Evolutionary conservation across 2,113 vertebrate genomes (phyloP).

Genomic region (Potamarius usumacintae): DNA sequence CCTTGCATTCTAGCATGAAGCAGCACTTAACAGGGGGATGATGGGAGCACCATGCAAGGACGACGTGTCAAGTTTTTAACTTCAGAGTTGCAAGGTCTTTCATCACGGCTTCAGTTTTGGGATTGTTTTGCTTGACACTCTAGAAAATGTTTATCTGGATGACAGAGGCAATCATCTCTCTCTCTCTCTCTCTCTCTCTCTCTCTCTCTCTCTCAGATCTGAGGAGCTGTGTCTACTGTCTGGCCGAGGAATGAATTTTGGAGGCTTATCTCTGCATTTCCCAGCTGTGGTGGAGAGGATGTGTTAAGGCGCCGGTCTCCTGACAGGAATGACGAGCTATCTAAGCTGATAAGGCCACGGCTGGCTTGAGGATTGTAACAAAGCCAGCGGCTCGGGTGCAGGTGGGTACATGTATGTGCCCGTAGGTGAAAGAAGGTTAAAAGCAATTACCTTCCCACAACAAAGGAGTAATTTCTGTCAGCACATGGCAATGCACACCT

Average conservation of each 20-base stretch:
- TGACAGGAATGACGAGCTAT: constrained; percentile 56
- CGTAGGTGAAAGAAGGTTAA: constrained; percentile 35
- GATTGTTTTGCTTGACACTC: constrained; percentile 63
- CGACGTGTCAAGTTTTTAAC: constrained; percentile 42
- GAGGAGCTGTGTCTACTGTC: constrained; percentile 56
- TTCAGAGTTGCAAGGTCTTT: constrained; percentile 65
- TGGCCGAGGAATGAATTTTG: constrained; percentile 63
- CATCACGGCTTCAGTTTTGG: constrained; percentile 64
- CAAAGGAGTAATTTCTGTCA: constrained; percentile 34
- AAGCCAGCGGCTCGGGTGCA: constrained; percentile 56
- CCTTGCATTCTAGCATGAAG: constrained; percentile 38
- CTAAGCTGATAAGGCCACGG: constrained; percentile 64
- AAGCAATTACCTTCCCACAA: constrained; percentile 43
- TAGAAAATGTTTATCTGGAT: constrained; percentile 66
- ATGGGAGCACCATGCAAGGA: constrained; percentile 39
- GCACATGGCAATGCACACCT: constrained; percentile 6
- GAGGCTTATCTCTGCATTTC: constrained; percentile 56
- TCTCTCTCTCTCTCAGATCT: constrained; percentile 29
- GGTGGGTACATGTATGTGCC: constrained; percentile 59
- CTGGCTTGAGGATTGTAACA: constrained; percentile 64
- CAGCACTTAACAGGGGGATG: constrained; percentile 24
- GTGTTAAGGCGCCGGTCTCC: constrained; percentile 58
- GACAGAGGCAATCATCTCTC: constrained; percentile 28
- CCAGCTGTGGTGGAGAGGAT: constrained; percentile 48
- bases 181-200: constrained; percentile 11